phyloP scores from a whole-genome alignment of 2,888 invertebrate species.

The Punctoribates punctum region DNA sequence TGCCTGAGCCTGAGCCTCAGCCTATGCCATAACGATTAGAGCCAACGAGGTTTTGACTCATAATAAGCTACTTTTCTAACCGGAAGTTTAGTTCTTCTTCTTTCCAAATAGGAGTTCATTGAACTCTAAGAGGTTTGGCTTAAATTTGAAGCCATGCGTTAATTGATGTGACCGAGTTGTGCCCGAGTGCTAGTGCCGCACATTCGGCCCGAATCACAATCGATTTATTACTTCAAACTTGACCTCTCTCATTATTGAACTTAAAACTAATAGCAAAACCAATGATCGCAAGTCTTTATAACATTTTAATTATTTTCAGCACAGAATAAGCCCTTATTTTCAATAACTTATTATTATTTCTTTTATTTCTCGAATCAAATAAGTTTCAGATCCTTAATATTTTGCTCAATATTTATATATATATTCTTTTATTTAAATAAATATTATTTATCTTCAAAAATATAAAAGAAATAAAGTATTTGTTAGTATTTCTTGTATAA shows the following conservation, averaged over 20 bases:
- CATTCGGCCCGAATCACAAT: slow-evolving; percentile 17
- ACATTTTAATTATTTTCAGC: too few species aligned
- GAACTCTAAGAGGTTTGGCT: slow-evolving; percentile 14
- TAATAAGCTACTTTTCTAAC: neutral
- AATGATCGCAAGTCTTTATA: too few species aligned
- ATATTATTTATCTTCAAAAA: too few species aligned
- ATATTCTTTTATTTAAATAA: too few species aligned
- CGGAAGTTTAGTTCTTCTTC: slow-evolving; percentile 28
- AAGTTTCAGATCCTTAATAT: too few species aligned
- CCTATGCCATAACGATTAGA: too few species aligned
- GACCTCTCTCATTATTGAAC: slow-evolving; percentile 23
- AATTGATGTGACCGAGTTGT: slow-evolving; percentile 21
- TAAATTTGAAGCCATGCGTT: slow-evolving; percentile 2
- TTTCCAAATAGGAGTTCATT: slow-evolving; percentile 13
- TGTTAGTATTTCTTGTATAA: too few species aligned
- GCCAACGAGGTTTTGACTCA: neutral
- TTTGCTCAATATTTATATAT: too few species aligned
- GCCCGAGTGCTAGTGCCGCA: slow-evolving; percentile 12
- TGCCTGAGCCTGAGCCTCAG: neutral
- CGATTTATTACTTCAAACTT: slow-evolving; percentile 24
- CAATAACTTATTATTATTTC: too few species aligned
- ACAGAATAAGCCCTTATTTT: too few species aligned
- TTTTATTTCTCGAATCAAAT: too few species aligned
- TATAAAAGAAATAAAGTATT: too few species aligned
- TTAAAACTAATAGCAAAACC: neutral